Base-by-base conservation (phyloP, 2,797 vertebrate genomes). In the Lithobates sylvaticus region DNA sequence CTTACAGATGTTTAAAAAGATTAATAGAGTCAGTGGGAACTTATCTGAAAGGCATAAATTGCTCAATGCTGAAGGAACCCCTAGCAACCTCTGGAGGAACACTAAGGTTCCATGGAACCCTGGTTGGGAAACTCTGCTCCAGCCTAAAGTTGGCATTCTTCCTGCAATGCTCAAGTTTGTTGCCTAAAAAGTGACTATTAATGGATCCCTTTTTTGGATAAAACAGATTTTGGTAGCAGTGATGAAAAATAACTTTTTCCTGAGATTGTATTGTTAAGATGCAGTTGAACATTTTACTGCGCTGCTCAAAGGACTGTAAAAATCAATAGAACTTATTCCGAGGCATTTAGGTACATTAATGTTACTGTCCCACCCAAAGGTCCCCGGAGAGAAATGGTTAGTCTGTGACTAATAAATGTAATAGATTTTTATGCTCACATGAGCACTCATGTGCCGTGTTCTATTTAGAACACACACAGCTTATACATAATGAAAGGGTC, bases 381-480 rank as follows among this genome's bases (percentile, higher is more conserved):
- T 42, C 70, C 36, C 34, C 42, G 18, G 36, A 72, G 34, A 72
- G 70, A 32, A 72, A 10, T n/a, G 10, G 36, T 36, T 36, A 72
- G n/a, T 36, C 34, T 72, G 70, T n/a, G 70, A 42, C 70, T 72
- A 72, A 72, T 39, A 72, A 72, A 72, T 23, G 70, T 36, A 36
- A 72, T 72, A 0, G 70, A 72, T 72, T 72, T 23, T 72, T 21
- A 42, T n/a, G 18, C 32, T 42, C 70, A 27, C 36, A n/a, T 42
- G 70, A 72, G 36, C 8, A n/a, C 18, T 42, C 4, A 8, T 42
- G 70, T 10, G 26, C 9, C 7, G 34, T n/a, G 9, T n/a, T 13
- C 32, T 23, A 72, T 72, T 72, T 36, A 42, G 61, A 21, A 26
- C n/a, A 23, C n/a, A 65, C n/a, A 26, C 61, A n/a, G 61, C 61